Evolutionary conservation across 1,140 invertebrate genomes (phyloP).

Genomic region (Pseudomyrmex flavicornis): DNA sequence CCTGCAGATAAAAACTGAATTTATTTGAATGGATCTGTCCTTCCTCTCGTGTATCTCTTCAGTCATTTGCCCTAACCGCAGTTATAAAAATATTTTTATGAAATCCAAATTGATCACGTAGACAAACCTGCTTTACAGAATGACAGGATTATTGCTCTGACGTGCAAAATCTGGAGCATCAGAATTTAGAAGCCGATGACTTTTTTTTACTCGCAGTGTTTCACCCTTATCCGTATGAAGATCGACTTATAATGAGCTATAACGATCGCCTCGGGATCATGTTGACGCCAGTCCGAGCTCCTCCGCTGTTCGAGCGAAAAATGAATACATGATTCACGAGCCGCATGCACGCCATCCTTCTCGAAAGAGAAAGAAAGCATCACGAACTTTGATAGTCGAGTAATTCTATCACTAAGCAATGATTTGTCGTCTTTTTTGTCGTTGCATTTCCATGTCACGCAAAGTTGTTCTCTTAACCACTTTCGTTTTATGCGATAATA

Average conservation of each 20-base stretch:
- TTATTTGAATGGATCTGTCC: not conserved
- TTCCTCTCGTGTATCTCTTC: too few species aligned
- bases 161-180: slow-evolving; percentile 15
- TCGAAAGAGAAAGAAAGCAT: slow-evolving; percentile 53
- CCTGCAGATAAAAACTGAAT: not conserved
- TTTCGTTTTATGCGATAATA: slow-evolving; percentile 4
- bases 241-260: slow-evolving; percentile 80
- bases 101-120: slow-evolving; percentile 5
- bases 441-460: slow-evolving; percentile 39
- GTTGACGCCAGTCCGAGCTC: slow-evolving; percentile 75
- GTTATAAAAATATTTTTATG: not conserved
- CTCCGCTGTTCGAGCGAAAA: slow-evolving; percentile 75
- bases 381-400: slow-evolving; percentile 60
- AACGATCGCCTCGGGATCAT: slow-evolving; percentile 77
- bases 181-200: slow-evolving; percentile 74
- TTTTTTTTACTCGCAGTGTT: slow-evolving; percentile 65
- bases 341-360: slow-evolving; percentile 74
- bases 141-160: slow-evolving; percentile 8
- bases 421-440: slow-evolving; percentile 41
- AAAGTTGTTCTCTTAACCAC: slow-evolving; percentile 15
- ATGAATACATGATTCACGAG: slow-evolving; percentile 81
- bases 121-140: not conserved
- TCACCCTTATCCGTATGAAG: slow-evolving; percentile 72
- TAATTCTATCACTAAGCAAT: slow-evolving; percentile 41
- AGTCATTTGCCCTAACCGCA: too few species aligned